These are phyloP conservation scores for Rhagonycha fulva DNA, from an alignment of 2,888 invertebrate genomes.

Conservation along the genomic window DNA sequence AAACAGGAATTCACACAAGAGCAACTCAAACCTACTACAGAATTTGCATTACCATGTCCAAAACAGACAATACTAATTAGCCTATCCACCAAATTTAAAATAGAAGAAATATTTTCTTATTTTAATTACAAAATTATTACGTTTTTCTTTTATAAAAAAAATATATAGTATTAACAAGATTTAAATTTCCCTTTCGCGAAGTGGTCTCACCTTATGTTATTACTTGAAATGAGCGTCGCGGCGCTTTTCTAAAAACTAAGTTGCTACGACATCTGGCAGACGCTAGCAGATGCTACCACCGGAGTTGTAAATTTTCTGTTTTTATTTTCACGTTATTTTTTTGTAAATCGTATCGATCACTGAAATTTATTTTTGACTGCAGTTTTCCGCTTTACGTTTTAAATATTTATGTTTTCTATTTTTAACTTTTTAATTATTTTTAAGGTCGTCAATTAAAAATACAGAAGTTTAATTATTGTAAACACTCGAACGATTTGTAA, in stretches of 20 bases:
- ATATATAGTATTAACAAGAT: not conserved
- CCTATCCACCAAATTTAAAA: not conserved
- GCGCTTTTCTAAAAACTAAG: constrained; percentile 2
- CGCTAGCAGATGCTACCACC: constrained; percentile 15
- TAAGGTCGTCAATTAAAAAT: not conserved
- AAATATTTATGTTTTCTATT: not conserved
- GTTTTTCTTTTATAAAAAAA: not conserved
- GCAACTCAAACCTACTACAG: constrained; percentile 34
- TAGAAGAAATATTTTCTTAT: not conserved
- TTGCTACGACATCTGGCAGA: constrained; percentile 19
- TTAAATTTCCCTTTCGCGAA: not conserved
- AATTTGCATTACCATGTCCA: constrained; percentile 32
- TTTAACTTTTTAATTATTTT: not conserved
- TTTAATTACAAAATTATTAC: not conserved
- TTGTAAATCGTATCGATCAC: not conserved
- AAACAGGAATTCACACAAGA: constrained; percentile 46
- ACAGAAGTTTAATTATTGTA: not conserved
- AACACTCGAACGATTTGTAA: not conserved
- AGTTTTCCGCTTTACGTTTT: not conserved
- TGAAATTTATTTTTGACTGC: not conserved
- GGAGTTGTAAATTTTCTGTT: constrained; percentile 1
- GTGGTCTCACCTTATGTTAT: not conserved
- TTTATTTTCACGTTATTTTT: not conserved
- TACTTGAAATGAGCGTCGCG: constrained; percentile 1
- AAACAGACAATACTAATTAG: not conserved